Evolutionary conservation across 2,113 vertebrate genomes (phyloP), one percentile per base, ranked within the genome.

Genomic region (Heterocephalus glaber): DNA sequence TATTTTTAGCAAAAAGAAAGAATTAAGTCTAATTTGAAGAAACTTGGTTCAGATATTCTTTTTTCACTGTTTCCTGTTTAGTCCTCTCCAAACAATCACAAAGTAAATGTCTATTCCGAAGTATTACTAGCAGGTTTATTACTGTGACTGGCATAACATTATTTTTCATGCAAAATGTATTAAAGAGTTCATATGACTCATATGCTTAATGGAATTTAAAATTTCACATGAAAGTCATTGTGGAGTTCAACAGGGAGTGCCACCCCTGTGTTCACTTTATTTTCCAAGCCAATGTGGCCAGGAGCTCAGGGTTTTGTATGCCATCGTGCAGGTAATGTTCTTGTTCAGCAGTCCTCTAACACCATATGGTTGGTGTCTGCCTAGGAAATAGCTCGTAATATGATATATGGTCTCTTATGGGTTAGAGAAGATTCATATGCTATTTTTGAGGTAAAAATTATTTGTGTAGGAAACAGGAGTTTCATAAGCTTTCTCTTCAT

Each of bases 391-490:
- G 33, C 38, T 70, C 2, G 17, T 87, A 96, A 95, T 81, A 38
- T 22, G n/a, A 96, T 81, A 70, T 3, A 54, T 16, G 33, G 26
- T 93, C 77, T 86, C 49, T 56, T 93, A 70, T 49, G 74, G 14
- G 58, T 76, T 77, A 82, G 12, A 77, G 49, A 77, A 87, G 58
- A 63, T 86, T 49, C 74, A n/a, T 30, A 33, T 41, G 19, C 22
- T 44, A 35, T 72, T 89, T 94, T 49, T 80, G n/a, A 92, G 88
- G 86, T 86, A 82, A 95, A 92, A 96, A 38, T 56, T 61, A 41
- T 80, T 44, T 82, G 3, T 74, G 19, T n/a, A n/a, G 89, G 26
- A 30, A 87, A 94, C 87, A 38, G 96, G 30, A 63, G 49, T 90
- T 86, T 68, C 3, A 90, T 74, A 72, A 70, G 28, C 49, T 86